Percentiles rank a stretch among this genome's conserved stretches.
Conservation (phyloP, 2,888 invertebrate genomes). For the Papilio demoleus region DNA sequence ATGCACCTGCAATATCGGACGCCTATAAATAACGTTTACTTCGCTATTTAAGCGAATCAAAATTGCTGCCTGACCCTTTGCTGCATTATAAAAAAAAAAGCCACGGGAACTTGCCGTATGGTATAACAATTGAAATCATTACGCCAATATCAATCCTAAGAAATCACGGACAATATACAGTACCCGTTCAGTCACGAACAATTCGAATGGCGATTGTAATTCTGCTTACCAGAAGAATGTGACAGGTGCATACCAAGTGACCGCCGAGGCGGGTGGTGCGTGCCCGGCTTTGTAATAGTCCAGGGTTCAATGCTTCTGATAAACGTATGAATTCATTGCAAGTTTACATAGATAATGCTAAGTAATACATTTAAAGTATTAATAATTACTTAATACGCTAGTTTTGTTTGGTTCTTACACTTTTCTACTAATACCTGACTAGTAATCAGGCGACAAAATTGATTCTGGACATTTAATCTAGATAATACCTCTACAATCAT, state of each 20-base stretch:
- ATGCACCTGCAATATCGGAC: too few species aligned
- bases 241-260: slow-evolving; percentile 21
- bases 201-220: neutral
- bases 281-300: slow-evolving; percentile 47
- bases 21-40: too few species aligned
- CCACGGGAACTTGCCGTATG: too few species aligned
- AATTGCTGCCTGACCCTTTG: too few species aligned
- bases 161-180: neutral
- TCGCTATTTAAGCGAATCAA: too few species aligned
- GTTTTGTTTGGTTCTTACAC: too few species aligned
- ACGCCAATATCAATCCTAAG: neutral
- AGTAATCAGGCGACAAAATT: too few species aligned
- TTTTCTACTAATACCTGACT: too few species aligned
- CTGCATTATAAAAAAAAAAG: neutral
- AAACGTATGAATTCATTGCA: neutral
- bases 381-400: too few species aligned
- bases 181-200: neutral
- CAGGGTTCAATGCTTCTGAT: slow-evolving; percentile 45
- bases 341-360: neutral
- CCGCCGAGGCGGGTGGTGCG: slow-evolving; percentile 41
- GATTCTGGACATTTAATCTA: too few species aligned
- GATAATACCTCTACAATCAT: too few species aligned
- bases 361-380: too few species aligned
- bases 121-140: neutral
- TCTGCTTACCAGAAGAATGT: slow-evolving; percentile 21